phyloP scores from a whole-genome alignment of 2,797 vertebrate species.

The Rhinella marina region DNA sequence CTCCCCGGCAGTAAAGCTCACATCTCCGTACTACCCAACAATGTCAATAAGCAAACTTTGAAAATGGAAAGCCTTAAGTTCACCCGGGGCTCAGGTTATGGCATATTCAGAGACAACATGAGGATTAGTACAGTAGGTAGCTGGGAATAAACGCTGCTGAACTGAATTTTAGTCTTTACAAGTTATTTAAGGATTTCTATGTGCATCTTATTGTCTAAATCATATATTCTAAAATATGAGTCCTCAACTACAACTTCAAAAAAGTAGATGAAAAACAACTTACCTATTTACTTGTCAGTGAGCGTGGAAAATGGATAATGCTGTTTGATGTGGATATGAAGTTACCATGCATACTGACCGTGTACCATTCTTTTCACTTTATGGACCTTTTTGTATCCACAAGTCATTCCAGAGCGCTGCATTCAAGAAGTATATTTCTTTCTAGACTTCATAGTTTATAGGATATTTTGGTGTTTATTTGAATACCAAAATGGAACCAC shows the following conservation, averaged over 20 bases:
- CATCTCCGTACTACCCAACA: constrained; percentile 60
- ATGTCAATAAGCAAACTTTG: constrained; percentile 60
- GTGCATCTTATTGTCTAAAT: not conserved
- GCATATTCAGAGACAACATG: not conserved
- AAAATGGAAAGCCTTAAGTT: constrained; percentile 55
- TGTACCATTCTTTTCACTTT: no score
- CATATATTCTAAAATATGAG: not conserved
- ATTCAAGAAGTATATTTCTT: no score
- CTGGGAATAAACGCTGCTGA: not conserved
- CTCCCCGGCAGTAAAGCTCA: constrained; percentile 66
- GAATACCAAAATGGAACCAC: no score
- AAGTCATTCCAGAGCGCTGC: no score
- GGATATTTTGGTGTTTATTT: no score
- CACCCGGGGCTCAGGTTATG: not conserved
- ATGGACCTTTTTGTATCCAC: no score
- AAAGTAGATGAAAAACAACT: not conserved
- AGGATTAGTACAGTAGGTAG: not conserved
- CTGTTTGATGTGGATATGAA: not conserved
- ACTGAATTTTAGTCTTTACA: not conserved
- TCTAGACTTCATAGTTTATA: no score
- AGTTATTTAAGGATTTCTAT: not conserved
- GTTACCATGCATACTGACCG: no score
- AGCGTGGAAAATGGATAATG: not conserved
- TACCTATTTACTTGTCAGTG: not conserved
- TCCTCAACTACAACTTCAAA: not conserved